These are phyloP conservation scores for Rhingia rostrata DNA, from an alignment of 2,888 invertebrate genomes.

Conservation along the genomic window DNA sequence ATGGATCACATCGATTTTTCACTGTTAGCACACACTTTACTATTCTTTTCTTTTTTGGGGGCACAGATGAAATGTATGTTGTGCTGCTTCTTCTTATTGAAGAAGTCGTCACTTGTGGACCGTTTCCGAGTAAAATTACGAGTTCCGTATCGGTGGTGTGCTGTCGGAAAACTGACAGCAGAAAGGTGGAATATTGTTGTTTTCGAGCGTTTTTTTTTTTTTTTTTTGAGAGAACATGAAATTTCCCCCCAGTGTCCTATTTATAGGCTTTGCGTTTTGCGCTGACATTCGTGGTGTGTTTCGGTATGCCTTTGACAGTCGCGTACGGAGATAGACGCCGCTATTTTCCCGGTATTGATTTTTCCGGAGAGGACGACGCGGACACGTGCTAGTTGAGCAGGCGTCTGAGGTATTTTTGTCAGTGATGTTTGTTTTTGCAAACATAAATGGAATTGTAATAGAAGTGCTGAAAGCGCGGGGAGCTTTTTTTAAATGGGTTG, in stretches of 20 bases:
- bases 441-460: too few species aligned
- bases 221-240: not conserved
- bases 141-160: conserved; percentile 58
- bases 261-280: conserved; percentile 44
- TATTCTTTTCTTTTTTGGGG: not conserved
- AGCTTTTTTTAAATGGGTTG: too few species aligned
- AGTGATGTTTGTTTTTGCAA: not conserved
- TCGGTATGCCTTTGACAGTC: not conserved
- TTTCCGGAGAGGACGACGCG: conserved; percentile 60
- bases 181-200: conserved; percentile 27
- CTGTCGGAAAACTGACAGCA: conserved; percentile 64
- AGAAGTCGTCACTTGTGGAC: conserved; percentile 29
- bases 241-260: conserved; percentile 46
- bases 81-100: conserved; percentile 52
- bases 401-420: too few species aligned
- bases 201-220: conserved; percentile 1
- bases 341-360: conserved; percentile 71
- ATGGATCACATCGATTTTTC: conserved; percentile 69
- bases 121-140: conserved; percentile 35
- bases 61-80: not conserved
- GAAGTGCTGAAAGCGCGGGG: too few species aligned
- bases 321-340: conserved; percentile 37
- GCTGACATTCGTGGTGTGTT: conserved; percentile 52
- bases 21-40: conserved; percentile 49
- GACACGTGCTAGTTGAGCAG: not conserved